These are phyloP conservation scores for Mustela erminea DNA, from an alignment of 2,797 vertebrate genomes.

Conservation along the genomic window DNA sequence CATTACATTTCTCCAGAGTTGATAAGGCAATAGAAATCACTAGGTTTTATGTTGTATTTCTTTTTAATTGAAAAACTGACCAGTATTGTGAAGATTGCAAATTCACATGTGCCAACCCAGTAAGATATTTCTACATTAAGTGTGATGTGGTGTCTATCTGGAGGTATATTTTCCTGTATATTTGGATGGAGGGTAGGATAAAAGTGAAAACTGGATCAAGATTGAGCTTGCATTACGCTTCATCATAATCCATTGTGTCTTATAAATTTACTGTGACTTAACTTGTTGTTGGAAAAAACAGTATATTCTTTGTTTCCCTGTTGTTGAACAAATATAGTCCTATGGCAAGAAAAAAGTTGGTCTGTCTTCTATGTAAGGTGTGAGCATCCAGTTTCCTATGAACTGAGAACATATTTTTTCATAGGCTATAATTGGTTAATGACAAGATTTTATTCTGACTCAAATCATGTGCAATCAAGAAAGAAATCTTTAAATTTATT, in stretches of 20 bases:
- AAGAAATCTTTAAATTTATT: neutral
- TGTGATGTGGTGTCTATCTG: neutral
- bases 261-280: neutral
- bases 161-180: neutral
- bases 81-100: neutral
- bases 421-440: neutral
- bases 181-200: neutral
- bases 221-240: neutral
- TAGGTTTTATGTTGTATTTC: neutral
- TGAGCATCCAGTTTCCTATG: neutral
- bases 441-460: neutral
- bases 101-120: neutral
- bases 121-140: neutral
- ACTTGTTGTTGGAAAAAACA: neutral
- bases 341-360: neutral
- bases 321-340: neutral
- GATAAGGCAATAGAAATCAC: neutral
- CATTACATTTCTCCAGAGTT: neutral
- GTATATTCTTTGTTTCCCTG: neutral
- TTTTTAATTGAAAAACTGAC: slow-evolving; percentile 20
- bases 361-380: neutral
- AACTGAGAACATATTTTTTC: neutral
- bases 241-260: neutral
- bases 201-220: neutral
- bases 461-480: neutral